Percentiles rank a stretch among this genome's conserved stretches.
Evolutionary conservation across 2,888 invertebrate species (phyloP).

Genomic region (Nymphalis polychloros): DNA sequence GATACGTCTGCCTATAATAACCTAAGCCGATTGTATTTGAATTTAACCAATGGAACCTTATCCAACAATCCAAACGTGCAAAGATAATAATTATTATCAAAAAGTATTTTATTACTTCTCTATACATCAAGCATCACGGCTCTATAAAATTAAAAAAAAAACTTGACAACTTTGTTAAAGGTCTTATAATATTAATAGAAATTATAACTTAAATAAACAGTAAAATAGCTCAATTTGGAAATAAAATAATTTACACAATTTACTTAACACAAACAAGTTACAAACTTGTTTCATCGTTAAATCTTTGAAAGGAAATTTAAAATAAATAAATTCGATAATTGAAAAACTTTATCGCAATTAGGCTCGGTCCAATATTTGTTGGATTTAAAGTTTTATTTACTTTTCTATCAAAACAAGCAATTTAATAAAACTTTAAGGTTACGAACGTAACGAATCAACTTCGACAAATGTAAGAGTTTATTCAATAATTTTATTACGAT

Average conservation of each 20-base stretch:
- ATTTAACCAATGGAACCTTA: no score
- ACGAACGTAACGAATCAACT: slow-evolving; percentile 28
- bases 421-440: slow-evolving; percentile 33
- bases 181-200: no score
- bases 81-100: no score
- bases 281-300: slow-evolving; percentile 1
- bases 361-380: slow-evolving; percentile 27
- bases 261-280: neutral
- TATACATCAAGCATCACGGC: no score
- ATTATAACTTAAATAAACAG: neutral
- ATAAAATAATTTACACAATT: neutral
- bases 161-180: no score
- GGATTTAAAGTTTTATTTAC: slow-evolving; percentile 19
- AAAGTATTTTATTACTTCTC: no score
- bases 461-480: slow-evolving; percentile 20
- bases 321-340: slow-evolving; percentile 28
- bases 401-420: slow-evolving; percentile 26
- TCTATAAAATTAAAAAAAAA: no score
- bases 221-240: neutral
- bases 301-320: slow-evolving; percentile 9
- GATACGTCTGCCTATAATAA: no score
- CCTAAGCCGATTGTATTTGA: no score
- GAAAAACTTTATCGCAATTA: slow-evolving; percentile 30
- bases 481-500: slow-evolving; percentile 20
- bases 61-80: no score